A percentile compares a stretch with the other conserved stretches of the same genome.
phyloP scores from a whole-genome alignment of 2,888 invertebrate species.

The Sthenelais limicola region DNA sequence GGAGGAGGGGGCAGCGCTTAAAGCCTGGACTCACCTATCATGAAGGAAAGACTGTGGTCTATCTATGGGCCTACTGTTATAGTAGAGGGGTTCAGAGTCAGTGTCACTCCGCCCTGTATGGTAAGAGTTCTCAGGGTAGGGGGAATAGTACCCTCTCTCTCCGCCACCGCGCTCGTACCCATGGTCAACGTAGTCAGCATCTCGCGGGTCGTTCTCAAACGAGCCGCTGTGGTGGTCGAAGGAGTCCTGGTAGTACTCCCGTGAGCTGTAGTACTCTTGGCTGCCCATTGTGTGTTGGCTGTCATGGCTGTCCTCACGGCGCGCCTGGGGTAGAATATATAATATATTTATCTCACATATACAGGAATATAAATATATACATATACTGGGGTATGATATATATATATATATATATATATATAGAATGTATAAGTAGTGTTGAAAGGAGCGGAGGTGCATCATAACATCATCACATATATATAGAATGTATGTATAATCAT shows the following conservation, averaged over 20 bases:
- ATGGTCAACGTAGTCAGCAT: conserved; percentile 8
- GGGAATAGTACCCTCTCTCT: conserved; percentile 35
- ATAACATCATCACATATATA: no score
- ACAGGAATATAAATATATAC: no score
- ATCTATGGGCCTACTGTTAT: conserved; percentile 92
- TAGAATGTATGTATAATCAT: no score
- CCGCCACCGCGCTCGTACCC: conserved; percentile 21
- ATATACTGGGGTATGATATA: no score
- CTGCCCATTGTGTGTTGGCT: conserved; percentile 66
- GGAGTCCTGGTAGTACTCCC: conserved; percentile 20
- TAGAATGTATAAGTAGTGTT: no score
- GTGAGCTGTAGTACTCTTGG: conserved; percentile 70
- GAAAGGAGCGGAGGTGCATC: no score
- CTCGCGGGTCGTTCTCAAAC: conserved; percentile 42
- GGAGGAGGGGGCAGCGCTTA: conserved; percentile 24
- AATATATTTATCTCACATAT: no score
- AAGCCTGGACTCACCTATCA: conserved; percentile 56
- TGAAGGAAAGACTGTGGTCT: conserved; percentile 66
- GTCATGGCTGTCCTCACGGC: conserved; percentile 76
- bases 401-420: no score
- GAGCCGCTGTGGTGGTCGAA: conserved; percentile 35
- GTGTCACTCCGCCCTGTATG: conserved; percentile 67
- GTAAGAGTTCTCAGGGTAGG: conserved; percentile 49
- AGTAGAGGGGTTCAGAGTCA: conserved; percentile 79
- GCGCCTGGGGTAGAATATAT: no score